phyloP scores from a whole-genome alignment of 2,888 invertebrate genomes.

The Microctonus brassicae region DNA sequence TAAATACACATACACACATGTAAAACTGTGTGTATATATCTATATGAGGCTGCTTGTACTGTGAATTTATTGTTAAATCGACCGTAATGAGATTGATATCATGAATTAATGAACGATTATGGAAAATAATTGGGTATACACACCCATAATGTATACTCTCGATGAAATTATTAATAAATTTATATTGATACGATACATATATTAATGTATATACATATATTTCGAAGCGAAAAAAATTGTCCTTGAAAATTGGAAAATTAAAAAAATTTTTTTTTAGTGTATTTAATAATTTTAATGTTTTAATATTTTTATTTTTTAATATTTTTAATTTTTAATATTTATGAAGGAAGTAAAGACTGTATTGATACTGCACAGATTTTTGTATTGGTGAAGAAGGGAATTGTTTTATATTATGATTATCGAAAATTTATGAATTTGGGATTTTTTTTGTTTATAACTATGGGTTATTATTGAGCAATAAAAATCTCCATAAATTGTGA shows the following conservation, averaged over 20 bases:
- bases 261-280: no score
- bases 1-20: no score
- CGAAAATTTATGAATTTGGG: not conserved
- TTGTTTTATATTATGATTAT: not conserved
- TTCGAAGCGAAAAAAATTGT: no score
- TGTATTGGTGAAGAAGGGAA: not conserved
- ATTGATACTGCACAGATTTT: no score
- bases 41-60: not conserved
- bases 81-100: conserved; percentile 24
- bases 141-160: not conserved
- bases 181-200: not conserved
- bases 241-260: no score
- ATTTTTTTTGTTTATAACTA: not conserved
- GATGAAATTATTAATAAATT: not conserved
- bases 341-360: no score
- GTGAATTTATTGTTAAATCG: conserved; percentile 24
- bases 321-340: no score
- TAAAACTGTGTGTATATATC: no score
- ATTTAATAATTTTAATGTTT: no score
- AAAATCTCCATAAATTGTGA: not conserved
- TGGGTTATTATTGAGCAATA: conserved; percentile 1
- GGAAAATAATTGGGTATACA: conserved; percentile 5
- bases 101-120: conserved; percentile 19
- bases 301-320: no score
- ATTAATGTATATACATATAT: not conserved